Conservation (phyloP, 2,113 vertebrate genomes). For the Corythaeola cristata region DNA sequence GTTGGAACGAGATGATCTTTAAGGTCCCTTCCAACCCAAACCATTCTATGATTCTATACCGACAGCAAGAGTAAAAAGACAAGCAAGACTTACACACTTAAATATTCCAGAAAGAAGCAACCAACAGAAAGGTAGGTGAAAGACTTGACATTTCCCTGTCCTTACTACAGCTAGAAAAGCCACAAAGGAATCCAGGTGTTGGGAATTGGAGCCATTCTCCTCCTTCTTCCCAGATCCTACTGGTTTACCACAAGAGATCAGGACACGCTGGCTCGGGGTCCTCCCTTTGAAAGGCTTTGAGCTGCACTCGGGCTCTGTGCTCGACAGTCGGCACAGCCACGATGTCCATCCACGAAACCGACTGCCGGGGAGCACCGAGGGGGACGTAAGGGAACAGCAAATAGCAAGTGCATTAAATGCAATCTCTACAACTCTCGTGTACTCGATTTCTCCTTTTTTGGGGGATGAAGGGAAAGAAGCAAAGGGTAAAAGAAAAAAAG, state of each 20-base stretch:
- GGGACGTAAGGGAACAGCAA: not conserved
- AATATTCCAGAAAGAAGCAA: not conserved
- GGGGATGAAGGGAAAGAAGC: not conserved
- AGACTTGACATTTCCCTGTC: not conserved
- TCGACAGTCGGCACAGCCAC: not conserved
- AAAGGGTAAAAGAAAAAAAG: not conserved
- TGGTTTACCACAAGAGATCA: not conserved
- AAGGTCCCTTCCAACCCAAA: too few relatives aligned
- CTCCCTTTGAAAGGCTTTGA: not conserved
- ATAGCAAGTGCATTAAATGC: too few relatives aligned
- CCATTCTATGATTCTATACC: not conserved
- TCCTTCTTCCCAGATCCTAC: not conserved
- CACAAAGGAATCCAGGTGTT: not conserved
- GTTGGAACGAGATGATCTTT: too few relatives aligned
- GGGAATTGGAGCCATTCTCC: not conserved
- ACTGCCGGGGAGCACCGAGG: accelerated
- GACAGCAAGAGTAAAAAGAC: not conserved
- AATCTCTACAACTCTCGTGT: too few relatives aligned
- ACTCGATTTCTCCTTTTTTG: not conserved
- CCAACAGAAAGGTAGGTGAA: not conserved
- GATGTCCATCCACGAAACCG: accelerated
- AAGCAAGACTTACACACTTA: not conserved
- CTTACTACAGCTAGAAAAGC: not conserved
- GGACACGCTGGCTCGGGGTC: not conserved
- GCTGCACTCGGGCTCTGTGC: accelerated